These are phyloP conservation scores for Eupithecia pulchellata DNA, from an alignment of 2,888 invertebrate species.

Conservation along the genomic window DNA sequence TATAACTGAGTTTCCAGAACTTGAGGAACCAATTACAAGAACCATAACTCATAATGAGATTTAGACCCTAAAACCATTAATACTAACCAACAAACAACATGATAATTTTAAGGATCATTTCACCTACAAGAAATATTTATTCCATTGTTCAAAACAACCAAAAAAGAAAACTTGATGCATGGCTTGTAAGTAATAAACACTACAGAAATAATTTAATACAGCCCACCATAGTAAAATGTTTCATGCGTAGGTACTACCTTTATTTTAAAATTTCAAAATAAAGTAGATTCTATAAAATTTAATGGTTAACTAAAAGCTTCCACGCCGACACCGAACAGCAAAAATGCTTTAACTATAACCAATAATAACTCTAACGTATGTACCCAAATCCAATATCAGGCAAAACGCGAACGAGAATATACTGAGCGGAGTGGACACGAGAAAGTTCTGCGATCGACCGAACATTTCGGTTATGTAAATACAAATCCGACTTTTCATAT, in stretches of 20 bases:
- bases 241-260: too few species aligned
- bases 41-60: conserved; percentile 11
- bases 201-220: too few species aligned
- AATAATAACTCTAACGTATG: background rate
- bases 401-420: background rate
- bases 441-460: conserved; percentile 39
- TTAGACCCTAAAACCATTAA: conserved; percentile 13
- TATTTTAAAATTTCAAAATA: too few species aligned
- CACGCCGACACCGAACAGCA: background rate
- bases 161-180: too few species aligned
- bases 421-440: conserved; percentile 8
- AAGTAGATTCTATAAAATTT: too few species aligned
- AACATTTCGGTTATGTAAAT: conserved; percentile 37
- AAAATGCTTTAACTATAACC: background rate
- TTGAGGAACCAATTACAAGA: conserved; percentile 22
- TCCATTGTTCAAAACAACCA: too few species aligned
- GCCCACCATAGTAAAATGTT: too few species aligned
- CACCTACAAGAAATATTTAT: conserved; percentile 31
- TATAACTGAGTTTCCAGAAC: conserved; percentile 24
- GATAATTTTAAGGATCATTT: conserved; percentile 31
- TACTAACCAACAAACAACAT: conserved; percentile 17
- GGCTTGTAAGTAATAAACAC: too few species aligned
- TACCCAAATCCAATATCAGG: background rate
- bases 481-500: conserved; percentile 26
- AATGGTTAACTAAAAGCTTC: background rate